Evolutionary conservation across 1,140 invertebrate species (phyloP), one percentile per base, ranked within the genome.

Genomic region (Leptinotarsa lineolata): DNA sequence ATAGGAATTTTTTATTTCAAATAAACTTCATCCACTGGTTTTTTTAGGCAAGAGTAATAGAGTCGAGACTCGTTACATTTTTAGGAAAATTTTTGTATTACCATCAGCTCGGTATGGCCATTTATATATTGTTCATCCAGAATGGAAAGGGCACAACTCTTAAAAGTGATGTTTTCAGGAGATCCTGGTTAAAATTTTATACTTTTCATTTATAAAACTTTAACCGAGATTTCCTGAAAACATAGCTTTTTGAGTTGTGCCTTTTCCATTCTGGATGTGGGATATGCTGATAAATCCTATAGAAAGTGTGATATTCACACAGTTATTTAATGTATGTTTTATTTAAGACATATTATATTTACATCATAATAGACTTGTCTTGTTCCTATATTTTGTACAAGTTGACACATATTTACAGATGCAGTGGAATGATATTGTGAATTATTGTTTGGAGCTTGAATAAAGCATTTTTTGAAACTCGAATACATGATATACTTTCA

Each of bases 231-330:
- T 39, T 39, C 8, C 30, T 39, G 1, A 39, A 11, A 39, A 30
- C 30, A 30, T 30, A 1, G 8, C 4, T 30, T 8, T 30, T 1
- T 30, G 30, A 30, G 30, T 8, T 5, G 30, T 30, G 30, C 6
- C 30, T 30, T 30, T 30, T 30, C 30, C 48, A 16, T 54, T 54
- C 48, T 54, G 48, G 4, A 54, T 54, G 48, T n/a, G 30, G 8
- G 30, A 54, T n/a, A 16, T 54, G 48, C 48, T 6, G 15, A n/a
- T 4, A 54, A 54, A n/a, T 18, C n/a, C 4, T 54, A n/a, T 54
- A 18, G 16, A 39, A 54, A 54, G 48, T 54, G 48, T 54, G 48
- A 54, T 54, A 54, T 54, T 54, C n/a, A 54, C 48, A 54, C 48
- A 16, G 2, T n/a, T 15, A 6, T 54, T 13, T 18, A 54, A 16